Evolutionary conservation across 2,888 invertebrate genomes (phyloP), one percentile per base, ranked within the genome.

Genomic region (Smittia sp.): DNA sequence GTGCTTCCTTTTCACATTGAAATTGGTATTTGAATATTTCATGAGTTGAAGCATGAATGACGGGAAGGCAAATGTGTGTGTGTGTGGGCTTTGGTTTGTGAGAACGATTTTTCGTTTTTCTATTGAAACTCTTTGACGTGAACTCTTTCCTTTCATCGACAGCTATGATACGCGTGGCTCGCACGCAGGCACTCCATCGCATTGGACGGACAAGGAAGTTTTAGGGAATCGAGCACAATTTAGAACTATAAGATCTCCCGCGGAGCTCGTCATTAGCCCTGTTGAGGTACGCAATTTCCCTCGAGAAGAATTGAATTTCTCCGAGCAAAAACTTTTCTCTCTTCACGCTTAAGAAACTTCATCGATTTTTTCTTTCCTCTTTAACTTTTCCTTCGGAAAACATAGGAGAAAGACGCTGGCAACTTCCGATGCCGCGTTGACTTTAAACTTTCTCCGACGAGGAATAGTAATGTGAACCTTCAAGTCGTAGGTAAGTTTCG

Each of bases 361-460:
- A 58, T 65, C 15, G 27, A 65, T 65, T 65, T 32, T 65, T 27
- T 15, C 7, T 25, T 25, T 65, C 27, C 15, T 27, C n/a, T 65
- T 65, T 11, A n/a, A n/a, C 65, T 32, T 54, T 24, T 41, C n/a
- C 46, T 75, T 63, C 68, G 38, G 73, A 38, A 70, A 75, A 9
- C 75, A 72, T 83, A 86, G 79, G 89, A 89, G 80, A 85, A 84
- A 78, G 91, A 91, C 81, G 88, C 86, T 69, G 90, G 90, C 67
- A 85, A 89, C 77, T 91, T 91, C 83, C 86, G 90, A 77, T 91
- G 91, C 81, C 85, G 91, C 77, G 90, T 91, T 75, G 91, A 91
- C 82, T 91, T 91, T 83, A 89, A 89, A 80, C 86, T 88, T 79
- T 89, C 90, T 67, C 90, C 90, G 73, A 91, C 91, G 75, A 85